Evolutionary conservation across 2,113 vertebrate genomes (phyloP).

Genomic region (Terrapene triunguis): DNA sequence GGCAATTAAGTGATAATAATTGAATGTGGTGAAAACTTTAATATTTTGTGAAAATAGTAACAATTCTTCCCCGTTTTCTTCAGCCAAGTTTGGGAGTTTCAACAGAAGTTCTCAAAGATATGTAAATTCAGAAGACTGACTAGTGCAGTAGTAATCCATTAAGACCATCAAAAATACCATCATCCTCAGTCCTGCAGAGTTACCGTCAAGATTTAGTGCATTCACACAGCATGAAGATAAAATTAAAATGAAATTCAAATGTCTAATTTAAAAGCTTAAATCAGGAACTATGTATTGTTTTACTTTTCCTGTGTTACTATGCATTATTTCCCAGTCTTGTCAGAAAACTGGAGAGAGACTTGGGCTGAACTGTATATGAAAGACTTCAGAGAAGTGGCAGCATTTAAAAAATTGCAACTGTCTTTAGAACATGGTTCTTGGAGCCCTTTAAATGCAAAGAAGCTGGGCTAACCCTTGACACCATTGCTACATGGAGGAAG

Average conservation of each 20-base stretch:
- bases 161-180: neutral
- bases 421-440: neutral
- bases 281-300: neutral
- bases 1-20: neutral
- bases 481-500: neutral
- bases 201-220: neutral
- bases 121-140: neutral
- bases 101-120: neutral
- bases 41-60: neutral
- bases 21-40: neutral
- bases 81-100: neutral
- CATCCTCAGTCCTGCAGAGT: neutral
- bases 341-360: neutral
- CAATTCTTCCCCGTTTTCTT: neutral
- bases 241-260: slow-evolving; percentile 32
- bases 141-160: neutral
- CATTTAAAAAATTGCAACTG: neutral
- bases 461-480: neutral
- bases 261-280: slow-evolving; percentile 5
- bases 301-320: neutral
- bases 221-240: neutral
- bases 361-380: neutral
- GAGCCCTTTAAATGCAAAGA: no score
- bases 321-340: neutral
- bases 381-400: neutral